These are phyloP conservation scores for Calephelis perditalis DNA, from an alignment of 2,888 invertebrate species.

Conservation along the genomic window DNA sequence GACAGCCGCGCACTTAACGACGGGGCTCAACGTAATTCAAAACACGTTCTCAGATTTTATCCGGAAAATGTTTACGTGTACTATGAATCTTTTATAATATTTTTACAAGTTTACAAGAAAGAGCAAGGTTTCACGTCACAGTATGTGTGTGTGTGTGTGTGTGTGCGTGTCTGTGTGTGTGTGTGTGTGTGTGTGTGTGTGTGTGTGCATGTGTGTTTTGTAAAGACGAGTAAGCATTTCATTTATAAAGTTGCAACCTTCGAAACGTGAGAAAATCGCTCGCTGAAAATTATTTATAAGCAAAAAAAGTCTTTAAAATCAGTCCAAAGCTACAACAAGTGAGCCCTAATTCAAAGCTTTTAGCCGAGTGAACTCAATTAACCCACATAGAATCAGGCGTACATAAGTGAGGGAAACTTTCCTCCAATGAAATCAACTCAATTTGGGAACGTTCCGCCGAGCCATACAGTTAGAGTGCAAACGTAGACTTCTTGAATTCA, in stretches of 20 bases:
- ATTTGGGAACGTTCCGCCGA: constrained; percentile 17
- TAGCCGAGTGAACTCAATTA: constrained; percentile 32
- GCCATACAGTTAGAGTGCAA: constrained; percentile 12
- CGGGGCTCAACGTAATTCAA: constrained; percentile 44
- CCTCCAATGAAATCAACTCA: constrained; percentile 28
- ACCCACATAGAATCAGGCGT: constrained; percentile 29
- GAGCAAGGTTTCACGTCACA: no score
- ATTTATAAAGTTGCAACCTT: no score
- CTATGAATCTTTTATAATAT: no score
- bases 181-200: no score
- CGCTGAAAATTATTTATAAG: background rate
- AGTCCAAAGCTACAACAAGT: constrained; percentile 15
- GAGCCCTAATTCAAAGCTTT: constrained; percentile 26
- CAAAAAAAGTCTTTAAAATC: constrained; percentile 3
- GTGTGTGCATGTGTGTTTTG: no score
- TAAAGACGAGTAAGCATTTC: no score
- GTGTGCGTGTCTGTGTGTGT: no score
- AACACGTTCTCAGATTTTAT: constrained; percentile 30
- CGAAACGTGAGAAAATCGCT: no score
- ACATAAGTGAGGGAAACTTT: constrained; percentile 26
- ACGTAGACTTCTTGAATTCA: constrained; percentile 5
- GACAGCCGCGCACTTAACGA: constrained; percentile 48
- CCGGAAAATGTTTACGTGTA: background rate
- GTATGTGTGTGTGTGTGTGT: no score
- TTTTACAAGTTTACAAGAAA: no score